Base-by-base conservation (phyloP, 2,888 invertebrate species). In the Phragmatobia fuliginosa region DNA sequence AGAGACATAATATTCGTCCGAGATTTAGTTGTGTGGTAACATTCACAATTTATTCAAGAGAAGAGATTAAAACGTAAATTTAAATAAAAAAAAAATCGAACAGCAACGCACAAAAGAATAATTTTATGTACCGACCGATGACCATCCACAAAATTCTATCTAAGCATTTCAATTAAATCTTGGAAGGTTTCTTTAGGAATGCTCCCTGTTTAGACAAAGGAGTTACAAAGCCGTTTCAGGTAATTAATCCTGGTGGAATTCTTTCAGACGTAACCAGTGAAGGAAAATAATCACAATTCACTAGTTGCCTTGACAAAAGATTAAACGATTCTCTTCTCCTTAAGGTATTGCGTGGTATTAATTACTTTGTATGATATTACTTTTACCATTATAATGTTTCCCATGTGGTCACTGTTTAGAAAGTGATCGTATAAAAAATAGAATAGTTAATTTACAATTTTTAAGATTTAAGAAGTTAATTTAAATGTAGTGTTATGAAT, bases 241-340 rank as follows among this genome's bases (percentile, higher is more conserved):
- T 91, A 91, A 92, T 92, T 92, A 92, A 91, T 91, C 92, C 90
- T 86, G 77, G 82, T 82, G 88, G 91, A 90, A 92, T 92, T 92
- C 91, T 92, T 91, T 89, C 85, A 84, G 83, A 75, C 78, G 83
- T 86, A 83, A 85, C 83, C 86, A 87, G 82, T 87, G 80, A 84
- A 81, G 84, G 85, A 88, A 88, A 88, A 88, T 88, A 87, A 88
- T 88, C 84, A 85, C 86, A 81, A 87, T 85, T 80, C 77, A 83
- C 83, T 82, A 83, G 79, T 82, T 71, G 72, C 80, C 80, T 82
- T 84, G 82, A 85, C 84, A 85, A 85, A 82, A 85, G 83, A 85
- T 84, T 82, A 83, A 87, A 84, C 80, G 83, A 81, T 82, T 83
- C 80, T 83, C 75, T 76, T 76, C 75, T 74, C 69, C 72, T 77